Conservation (phyloP, 53 echinoderm and acorn worm genomes). For the Astropecten irregularis region DNA sequence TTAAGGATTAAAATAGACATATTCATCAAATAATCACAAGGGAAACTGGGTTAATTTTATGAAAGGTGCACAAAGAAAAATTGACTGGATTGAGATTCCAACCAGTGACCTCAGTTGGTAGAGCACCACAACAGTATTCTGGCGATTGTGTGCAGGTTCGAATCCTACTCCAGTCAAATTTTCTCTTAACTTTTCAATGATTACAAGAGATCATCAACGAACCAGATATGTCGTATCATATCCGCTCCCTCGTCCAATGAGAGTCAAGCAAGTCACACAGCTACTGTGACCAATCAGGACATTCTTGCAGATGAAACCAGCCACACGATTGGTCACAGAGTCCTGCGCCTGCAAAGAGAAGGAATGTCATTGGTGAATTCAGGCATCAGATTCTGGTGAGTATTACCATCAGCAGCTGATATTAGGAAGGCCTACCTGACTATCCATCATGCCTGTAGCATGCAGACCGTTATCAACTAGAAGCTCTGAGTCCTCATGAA, state of each 20-base stretch:
- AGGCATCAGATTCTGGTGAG: background rate
- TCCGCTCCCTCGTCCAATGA: slow-evolving; percentile 81
- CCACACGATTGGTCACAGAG: slow-evolving; percentile 97
- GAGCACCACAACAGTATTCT: no score
- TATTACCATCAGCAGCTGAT: background rate
- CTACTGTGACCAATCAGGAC: slow-evolving; percentile 87
- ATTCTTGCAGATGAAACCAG: slow-evolving; percentile 96
- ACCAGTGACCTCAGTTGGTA: no score
- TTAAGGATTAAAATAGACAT: no score
- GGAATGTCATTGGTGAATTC: background rate
- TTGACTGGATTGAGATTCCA: no score
- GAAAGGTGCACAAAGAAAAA: no score
- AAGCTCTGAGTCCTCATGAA: slow-evolving; percentile 62
- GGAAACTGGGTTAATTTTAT: no score
- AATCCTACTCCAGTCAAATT: no score
- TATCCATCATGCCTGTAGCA: slow-evolving; percentile 66
- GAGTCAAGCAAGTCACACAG: slow-evolving; percentile 88
- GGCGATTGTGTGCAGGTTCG: background rate
- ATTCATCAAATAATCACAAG: no score
- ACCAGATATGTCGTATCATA: slow-evolving; percentile 92
- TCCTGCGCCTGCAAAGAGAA: slow-evolving; percentile 70
- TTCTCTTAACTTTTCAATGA: no score
- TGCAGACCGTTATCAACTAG: slow-evolving; percentile 39
- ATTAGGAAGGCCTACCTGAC: slow-evolving; percentile 36
- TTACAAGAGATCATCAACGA: background rate